A percentile compares a stretch with the other conserved stretches of the same genome.
These are phyloP conservation scores for Helleia helle DNA, from an alignment of 2,888 invertebrate genomes.

Conservation along the genomic window DNA sequence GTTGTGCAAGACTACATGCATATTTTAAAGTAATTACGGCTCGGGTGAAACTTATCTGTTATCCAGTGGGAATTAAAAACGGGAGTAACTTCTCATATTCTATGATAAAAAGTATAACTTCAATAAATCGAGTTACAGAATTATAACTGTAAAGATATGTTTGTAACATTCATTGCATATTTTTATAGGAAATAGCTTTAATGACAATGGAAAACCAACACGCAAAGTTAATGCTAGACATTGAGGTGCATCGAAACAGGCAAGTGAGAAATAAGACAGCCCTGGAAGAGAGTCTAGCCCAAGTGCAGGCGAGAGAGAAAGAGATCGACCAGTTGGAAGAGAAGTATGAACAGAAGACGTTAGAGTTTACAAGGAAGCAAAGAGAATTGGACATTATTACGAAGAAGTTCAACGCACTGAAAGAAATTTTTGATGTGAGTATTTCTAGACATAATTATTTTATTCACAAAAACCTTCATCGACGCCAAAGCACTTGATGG, in stretches of 20 bases:
- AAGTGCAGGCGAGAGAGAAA: slow-evolving; percentile 44
- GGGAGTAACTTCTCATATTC: too few species aligned
- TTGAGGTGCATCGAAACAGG: slow-evolving; percentile 64
- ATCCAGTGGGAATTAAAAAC: too few species aligned
- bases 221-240: slow-evolving; percentile 71
- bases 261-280: slow-evolving; percentile 44
- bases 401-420: slow-evolving; percentile 38
- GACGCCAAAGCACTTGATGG: too few species aligned
- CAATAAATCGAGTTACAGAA: too few species aligned
- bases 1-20: too few species aligned
- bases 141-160: too few species aligned
- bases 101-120: too few species aligned
- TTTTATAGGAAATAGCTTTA: slow-evolving; percentile 63
- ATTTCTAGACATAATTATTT: too few species aligned
- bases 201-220: slow-evolving; percentile 73
- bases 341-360: slow-evolving; percentile 40
- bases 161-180: slow-evolving; percentile 18
- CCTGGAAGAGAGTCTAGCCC: slow-evolving; percentile 38
- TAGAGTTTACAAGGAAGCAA: slow-evolving; percentile 47
- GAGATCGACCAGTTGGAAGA: slow-evolving; percentile 45
- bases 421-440: slow-evolving; percentile 22
- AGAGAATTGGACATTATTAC: slow-evolving; percentile 49
- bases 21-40: too few species aligned
- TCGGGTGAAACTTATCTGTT: too few species aligned
- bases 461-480: too few species aligned